Evolutionary conservation across 2,113 vertebrate genomes (phyloP).

Genomic region (Anarrhichthys ocellatus): DNA sequence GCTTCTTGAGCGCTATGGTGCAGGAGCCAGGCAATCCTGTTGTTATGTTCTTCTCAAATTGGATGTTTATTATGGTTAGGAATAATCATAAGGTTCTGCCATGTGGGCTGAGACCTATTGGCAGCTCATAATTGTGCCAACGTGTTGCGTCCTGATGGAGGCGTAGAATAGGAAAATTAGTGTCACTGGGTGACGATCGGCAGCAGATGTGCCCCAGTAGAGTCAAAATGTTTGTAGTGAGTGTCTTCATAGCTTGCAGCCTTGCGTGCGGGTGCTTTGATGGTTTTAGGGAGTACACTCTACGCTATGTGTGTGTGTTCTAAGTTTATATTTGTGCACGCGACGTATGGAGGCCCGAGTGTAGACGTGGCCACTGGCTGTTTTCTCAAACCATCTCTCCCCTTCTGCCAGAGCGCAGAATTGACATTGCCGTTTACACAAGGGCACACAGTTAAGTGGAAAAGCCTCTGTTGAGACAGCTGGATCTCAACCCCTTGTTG

Average conservation of each 20-base stretch:
- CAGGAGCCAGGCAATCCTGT: slow-evolving; percentile 11
- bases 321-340: slow-evolving; percentile 35
- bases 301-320: slow-evolving; percentile 57
- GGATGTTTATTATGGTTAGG: slow-evolving; percentile 58
- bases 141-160: slow-evolving; percentile 63
- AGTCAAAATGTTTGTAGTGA: slow-evolving; percentile 44
- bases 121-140: slow-evolving; percentile 52
- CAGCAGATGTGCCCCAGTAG: slow-evolving; percentile 62
- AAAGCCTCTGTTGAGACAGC: slow-evolving; percentile 83
- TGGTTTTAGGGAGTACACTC: slow-evolving; percentile 44
- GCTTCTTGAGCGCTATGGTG: not conserved
- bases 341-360: slow-evolving; percentile 55
- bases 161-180: slow-evolving; percentile 57
- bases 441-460: slow-evolving; percentile 79
- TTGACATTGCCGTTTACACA: slow-evolving; percentile 78
- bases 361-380: slow-evolving; percentile 75
- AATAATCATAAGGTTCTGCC: slow-evolving; percentile 53
- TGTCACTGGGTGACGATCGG: slow-evolving; percentile 36
- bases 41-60: slow-evolving; percentile 38
- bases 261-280: slow-evolving; percentile 53
- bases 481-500: slow-evolving; percentile 74
- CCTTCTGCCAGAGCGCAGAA: slow-evolving; percentile 51
- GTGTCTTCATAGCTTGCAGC: slow-evolving; percentile 31
- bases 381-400: slow-evolving; percentile 49
- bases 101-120: slow-evolving; percentile 38